These are phyloP conservation scores for Leptopilina boulardi DNA, from an alignment of 1,140 invertebrate genomes.

Conservation along the genomic window DNA sequence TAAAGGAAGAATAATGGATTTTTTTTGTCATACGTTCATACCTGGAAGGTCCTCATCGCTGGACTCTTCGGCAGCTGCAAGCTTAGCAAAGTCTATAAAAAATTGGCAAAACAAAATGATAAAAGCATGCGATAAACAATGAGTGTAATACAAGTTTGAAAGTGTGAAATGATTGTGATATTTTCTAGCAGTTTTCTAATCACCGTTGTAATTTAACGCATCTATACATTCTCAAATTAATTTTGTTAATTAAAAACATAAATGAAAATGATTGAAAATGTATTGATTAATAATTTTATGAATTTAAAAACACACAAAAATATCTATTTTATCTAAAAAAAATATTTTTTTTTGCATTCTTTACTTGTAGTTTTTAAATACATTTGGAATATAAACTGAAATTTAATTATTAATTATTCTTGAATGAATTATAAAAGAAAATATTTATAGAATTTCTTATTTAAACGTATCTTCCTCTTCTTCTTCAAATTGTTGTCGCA, in stretches of 20 bases:
- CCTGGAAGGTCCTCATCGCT: conserved; percentile 68
- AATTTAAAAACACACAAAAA: conserved; percentile 13
- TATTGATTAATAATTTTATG: conserved; percentile 14
- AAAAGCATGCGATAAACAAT: conserved; percentile 72
- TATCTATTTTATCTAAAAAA: not conserved
- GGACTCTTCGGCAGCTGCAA: conserved; percentile 70
- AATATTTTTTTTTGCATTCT: no score
- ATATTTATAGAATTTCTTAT: no score
- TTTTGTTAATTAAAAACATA: conserved; percentile 18
- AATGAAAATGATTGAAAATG: not conserved
- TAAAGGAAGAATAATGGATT: not conserved
- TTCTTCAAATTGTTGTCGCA: no score
- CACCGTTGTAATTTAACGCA: not conserved
- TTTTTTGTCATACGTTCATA: conserved; percentile 53
- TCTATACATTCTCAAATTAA: conserved; percentile 25
- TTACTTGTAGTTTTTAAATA: no score
- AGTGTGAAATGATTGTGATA: conserved; percentile 33
- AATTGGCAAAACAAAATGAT: conserved; percentile 70
- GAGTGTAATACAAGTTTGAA: conserved; percentile 40
- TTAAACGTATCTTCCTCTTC: no score
- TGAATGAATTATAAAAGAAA: no score
- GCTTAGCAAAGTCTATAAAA: conserved; percentile 75
- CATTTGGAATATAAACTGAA: no score
- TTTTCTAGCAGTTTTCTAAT: conserved; percentile 27
- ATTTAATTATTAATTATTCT: no score